Base-by-base conservation (phyloP, 2,113 vertebrate genomes). In the Platysternon megacephalum region DNA sequence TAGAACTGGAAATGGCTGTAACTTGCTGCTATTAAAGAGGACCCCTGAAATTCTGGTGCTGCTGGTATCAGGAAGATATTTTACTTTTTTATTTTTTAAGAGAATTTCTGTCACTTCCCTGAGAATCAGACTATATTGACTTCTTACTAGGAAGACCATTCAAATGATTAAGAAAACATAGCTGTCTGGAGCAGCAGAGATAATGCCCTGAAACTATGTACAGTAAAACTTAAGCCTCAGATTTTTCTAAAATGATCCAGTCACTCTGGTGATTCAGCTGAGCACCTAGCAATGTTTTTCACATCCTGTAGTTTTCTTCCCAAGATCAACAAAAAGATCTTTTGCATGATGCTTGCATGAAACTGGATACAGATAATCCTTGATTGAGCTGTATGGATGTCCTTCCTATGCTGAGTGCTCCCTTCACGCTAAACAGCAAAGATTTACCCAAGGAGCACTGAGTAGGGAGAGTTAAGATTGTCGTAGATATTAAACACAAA, bases 161-260 rank as follows among this genome's bases (percentile, higher is more conserved):
- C 46, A 91, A 85, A 81, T 5, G 32, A 48, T 84, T 85, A 87
- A 86, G 86, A 87, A 91, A 94, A 91, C 79, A 79, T 48, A 56
- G 35, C 17, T 92, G 24, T 68, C 48, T 91, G 81, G 72, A 95
- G 83, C 2, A 84, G 58, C 32, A 82, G 48, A 94, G 65, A 61
- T 61, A 84, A 55, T 55, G 65, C 32, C n/a, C 87, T 90, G 84
- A 91, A 95, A 74, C 16, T 65, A 22, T 61, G 52, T 61, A 44
- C 68, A 44, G 8, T 61, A 79, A 95, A 96, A 89, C 9, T 90
- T 61, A 87, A 93, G 22, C 11, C 76, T 65, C 13, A n/a, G 51
- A n/a, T 26, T 53, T 14, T 5, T 32, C 14, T 88, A 16, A 49
- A 58, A 51, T 28, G 42, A n/a, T 81, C 83, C 46, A 83, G 46